Conservation (phyloP, 2,888 invertebrate species). For the Pecten maximus region DNA sequence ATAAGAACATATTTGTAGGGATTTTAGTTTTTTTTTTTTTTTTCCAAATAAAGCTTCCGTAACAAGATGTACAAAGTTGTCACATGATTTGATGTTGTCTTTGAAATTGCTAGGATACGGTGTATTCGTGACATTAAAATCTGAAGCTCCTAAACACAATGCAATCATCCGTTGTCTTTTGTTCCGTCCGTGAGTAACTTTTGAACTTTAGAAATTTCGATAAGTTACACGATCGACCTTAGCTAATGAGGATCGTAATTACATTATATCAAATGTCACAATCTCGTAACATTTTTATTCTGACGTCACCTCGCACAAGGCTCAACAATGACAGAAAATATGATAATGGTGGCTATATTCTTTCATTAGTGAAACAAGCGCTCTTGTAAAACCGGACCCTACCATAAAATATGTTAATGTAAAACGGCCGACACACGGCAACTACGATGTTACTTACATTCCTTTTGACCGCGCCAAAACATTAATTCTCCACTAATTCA, state of each 20-base stretch:
- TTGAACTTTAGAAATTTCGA: not conserved
- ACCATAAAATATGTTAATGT: not conserved
- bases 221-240: not conserved
- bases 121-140: too few species aligned
- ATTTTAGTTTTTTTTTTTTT: too few species aligned
- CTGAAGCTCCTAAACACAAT: not conserved
- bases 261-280: slow-evolving; percentile 25
- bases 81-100: too few species aligned
- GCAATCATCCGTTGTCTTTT: not conserved
- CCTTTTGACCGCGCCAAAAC: slow-evolving; percentile 38
- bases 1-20: too few species aligned
- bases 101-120: too few species aligned
- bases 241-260: not conserved
- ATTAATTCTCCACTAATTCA: slow-evolving; percentile 41
- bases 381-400: not conserved
- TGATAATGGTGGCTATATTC: slow-evolving; percentile 1
- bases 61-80: too few species aligned
- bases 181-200: not conserved
- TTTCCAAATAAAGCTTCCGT: too few species aligned
- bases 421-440: not conserved
- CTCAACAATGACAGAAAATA: not conserved
- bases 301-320: not conserved
- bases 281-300: slow-evolving; percentile 19
- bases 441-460: not conserved
- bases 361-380: not conserved